phyloP scores from a whole-genome alignment of 1,140 invertebrate species.

The Paramacrobiotus metropolitanus region DNA sequence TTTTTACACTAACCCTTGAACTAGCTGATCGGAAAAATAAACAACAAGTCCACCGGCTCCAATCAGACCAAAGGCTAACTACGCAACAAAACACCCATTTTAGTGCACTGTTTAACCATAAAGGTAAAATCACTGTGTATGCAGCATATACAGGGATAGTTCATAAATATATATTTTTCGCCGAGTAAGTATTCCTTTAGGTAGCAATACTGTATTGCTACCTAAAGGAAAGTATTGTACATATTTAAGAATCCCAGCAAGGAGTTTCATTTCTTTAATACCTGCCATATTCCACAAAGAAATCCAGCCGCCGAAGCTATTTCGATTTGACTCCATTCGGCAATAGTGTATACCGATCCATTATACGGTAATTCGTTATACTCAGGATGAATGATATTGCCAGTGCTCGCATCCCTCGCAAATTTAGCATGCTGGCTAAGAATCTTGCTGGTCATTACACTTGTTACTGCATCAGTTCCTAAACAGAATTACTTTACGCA shows the following conservation, averaged over 20 bases:
- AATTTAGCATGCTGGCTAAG: neutral
- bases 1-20: neutral
- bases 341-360: neutral
- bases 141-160: neutral
- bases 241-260: neutral
- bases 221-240: neutral
- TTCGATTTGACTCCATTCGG: neutral
- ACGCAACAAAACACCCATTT: neutral
- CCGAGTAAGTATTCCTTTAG: too few species aligned
- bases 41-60: neutral
- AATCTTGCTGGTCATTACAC: conserved; percentile 1
- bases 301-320: neutral
- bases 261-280: neutral
- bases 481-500: too few species aligned
- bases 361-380: neutral
- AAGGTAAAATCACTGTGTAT: too few species aligned
- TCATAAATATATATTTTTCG: too few species aligned
- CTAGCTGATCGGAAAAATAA: neutral
- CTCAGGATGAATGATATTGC: neutral
- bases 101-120: too few species aligned
- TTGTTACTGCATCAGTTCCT: neutral
- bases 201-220: too few species aligned
- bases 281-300: neutral
- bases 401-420: neutral
- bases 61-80: neutral